Conservation (phyloP, 2,113 vertebrate species). For the Alligator mississippiensis region DNA sequence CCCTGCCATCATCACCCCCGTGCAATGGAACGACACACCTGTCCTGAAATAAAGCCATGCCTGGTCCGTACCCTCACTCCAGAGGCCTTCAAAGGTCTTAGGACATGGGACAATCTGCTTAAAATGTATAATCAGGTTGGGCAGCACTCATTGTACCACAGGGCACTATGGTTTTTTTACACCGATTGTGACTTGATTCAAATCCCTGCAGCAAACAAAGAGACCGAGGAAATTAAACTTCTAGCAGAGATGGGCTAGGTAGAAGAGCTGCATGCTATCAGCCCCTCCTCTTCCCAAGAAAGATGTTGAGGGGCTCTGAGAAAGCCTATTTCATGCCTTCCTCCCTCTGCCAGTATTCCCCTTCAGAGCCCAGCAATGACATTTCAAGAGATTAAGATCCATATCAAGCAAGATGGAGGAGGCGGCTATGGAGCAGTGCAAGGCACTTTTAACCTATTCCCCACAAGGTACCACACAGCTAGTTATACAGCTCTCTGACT, state of each 20-base stretch:
- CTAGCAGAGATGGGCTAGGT: neutral
- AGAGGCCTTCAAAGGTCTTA: neutral
- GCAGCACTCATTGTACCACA: fast-evolving
- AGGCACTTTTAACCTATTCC: neutral
- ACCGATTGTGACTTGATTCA: neutral
- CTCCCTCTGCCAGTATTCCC: neutral
- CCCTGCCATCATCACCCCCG: neutral
- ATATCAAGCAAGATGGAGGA: neutral
- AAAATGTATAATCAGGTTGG: neutral
- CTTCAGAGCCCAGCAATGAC: neutral
- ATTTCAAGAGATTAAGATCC: neutral
- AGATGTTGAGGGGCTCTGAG: fast-evolving
- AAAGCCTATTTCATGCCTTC: neutral
- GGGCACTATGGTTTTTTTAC: fast-evolving
- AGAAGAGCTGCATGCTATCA: neutral
- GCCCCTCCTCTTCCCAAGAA: neutral
- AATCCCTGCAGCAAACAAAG: conserved; percentile 39
- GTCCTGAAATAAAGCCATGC: neutral
- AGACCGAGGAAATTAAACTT: neutral
- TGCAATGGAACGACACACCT: neutral
- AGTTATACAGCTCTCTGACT: too few species aligned
- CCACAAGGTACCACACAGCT: too few species aligned
- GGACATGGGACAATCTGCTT: neutral
- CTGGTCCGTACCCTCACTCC: neutral
- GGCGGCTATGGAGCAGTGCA: neutral